Evolutionary conservation across 2,797 vertebrate genomes (phyloP), one percentile per base, ranked within the genome.

Genomic region (Cheirogaleus major): DNA sequence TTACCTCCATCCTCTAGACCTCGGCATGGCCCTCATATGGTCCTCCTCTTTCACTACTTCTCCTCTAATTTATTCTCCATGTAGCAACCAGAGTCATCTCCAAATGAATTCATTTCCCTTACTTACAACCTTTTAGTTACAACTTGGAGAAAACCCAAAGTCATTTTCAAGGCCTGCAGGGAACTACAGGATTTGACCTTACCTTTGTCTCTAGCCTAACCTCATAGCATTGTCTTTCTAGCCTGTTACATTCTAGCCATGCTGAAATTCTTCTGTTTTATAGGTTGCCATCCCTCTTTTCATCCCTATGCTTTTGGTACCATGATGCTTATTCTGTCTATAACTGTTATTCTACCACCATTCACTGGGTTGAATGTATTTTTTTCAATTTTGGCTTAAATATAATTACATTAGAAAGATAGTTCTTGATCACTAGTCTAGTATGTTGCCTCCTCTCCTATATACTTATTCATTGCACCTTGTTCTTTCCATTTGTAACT

Each of bases 21-120:
- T 88, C 30, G 1, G 1, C 35, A 15, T 27, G 9, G 3, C 5
- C 1, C 17, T 38, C 20, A 8, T 1, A 12, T 0, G 0, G 9
- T 7, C 7, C n/a, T 18, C 57, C 14, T 48, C n/a, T 59, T 20
- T 9, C 22, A 23, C 43, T 35, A 7, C 52, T n/a, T 25, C 43
- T 43, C 14, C 18, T 72, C 18, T 48, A 30, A 15, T n/a, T 55
- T n/a, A 63, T 20, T 32, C n/a, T 38, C 18, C 6, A 38, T 11
- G 9, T 25, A 35, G n/a, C 23, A 38, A 38, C 25, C 41, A 25
- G 61, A 79, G 30, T 57, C 35, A 57, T 72, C 25, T 52, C 20
- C 57, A 73, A 80, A 63, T 38, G 45, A 84, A 61, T 25, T 84
- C 30, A 67, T 90, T 85, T 79, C 22, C 9, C 12, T 14, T 57